Conservation (phyloP, 2,113 vertebrate genomes). For the Dascyllus trimaculatus region DNA sequence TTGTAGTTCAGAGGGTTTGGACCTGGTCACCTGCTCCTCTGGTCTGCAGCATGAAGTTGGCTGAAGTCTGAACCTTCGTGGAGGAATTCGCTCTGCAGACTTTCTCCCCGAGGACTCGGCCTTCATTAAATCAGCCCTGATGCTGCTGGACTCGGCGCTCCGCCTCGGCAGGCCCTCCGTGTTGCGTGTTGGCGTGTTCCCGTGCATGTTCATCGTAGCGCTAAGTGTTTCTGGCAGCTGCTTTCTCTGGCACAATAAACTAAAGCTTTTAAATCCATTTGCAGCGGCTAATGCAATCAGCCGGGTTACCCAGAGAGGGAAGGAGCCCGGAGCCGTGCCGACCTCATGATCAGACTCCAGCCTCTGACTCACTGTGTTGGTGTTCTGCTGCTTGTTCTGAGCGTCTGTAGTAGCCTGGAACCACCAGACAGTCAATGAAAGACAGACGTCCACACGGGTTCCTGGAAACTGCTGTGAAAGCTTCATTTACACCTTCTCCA, state of each 20-base stretch:
- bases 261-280: slow-evolving; percentile 74
- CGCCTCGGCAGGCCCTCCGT: no score
- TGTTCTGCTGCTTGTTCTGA: slow-evolving; percentile 54
- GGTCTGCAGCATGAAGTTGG: no score
- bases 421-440: no score
- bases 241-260: slow-evolving; percentile 70
- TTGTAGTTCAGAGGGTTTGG: no score
- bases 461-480: no score
- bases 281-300: slow-evolving; percentile 70
- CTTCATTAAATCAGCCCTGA: no score
- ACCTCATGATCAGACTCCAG: slow-evolving; percentile 59
- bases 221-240: slow-evolving; percentile 74
- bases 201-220: slow-evolving; percentile 55
- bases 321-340: slow-evolving; percentile 49
- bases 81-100: slow-evolving; percentile 32
- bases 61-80: slow-evolving; percentile 3
- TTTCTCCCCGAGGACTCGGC: neutral
- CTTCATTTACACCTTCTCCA: no score
- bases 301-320: slow-evolving; percentile 44
- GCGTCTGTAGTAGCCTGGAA: neutral
- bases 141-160: no score
- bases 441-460: no score
- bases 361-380: slow-evolving; percentile 18
- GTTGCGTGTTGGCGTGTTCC: no score
- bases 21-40: no score